phyloP scores from a whole-genome alignment of 2,888 invertebrate species.

The Torymus aiolomorphi region DNA sequence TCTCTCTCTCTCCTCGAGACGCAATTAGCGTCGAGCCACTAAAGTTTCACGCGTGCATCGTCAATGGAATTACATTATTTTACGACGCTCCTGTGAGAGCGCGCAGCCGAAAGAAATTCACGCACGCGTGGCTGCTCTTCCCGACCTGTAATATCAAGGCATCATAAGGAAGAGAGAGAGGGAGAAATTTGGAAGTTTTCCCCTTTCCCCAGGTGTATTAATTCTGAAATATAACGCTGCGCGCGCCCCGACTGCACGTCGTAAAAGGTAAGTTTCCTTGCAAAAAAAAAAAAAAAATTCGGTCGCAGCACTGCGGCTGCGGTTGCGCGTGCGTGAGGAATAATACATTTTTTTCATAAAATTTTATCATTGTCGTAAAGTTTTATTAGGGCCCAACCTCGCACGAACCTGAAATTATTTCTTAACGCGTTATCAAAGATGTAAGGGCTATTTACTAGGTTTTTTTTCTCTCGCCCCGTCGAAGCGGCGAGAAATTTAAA shows the following conservation, averaged over 20 bases:
- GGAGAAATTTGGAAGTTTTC: too few species aligned
- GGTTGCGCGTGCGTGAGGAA: neutral
- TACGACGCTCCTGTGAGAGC: conserved; percentile 29
- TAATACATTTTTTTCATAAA: conserved; percentile 42
- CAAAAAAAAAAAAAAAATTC: neutral
- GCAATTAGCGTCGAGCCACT: conserved; percentile 29
- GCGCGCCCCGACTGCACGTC: neutral
- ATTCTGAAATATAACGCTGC: conserved; percentile 9
- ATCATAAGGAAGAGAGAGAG: too few species aligned
- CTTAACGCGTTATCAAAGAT: conserved; percentile 34
- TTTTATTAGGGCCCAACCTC: conserved; percentile 17
- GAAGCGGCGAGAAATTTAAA: too few species aligned
- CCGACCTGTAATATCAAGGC: too few species aligned
- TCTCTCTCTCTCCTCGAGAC: neutral
- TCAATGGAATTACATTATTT: conserved; percentile 41
- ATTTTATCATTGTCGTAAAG: conserved; percentile 44
- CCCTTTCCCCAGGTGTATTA: conserved; percentile 26
- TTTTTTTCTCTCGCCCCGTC: neutral
- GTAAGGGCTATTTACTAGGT: conserved; percentile 6
- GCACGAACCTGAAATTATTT: conserved; percentile 14
- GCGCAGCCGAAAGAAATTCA: neutral
- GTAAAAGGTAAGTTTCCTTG: conserved; percentile 18
- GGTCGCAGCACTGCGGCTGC: neutral
- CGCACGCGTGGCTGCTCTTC: neutral
- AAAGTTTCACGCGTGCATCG: conserved; percentile 18